Evolutionary conservation across 1,140 invertebrate genomes (phyloP).

Genomic region (Antheraea mylitta): DNA sequence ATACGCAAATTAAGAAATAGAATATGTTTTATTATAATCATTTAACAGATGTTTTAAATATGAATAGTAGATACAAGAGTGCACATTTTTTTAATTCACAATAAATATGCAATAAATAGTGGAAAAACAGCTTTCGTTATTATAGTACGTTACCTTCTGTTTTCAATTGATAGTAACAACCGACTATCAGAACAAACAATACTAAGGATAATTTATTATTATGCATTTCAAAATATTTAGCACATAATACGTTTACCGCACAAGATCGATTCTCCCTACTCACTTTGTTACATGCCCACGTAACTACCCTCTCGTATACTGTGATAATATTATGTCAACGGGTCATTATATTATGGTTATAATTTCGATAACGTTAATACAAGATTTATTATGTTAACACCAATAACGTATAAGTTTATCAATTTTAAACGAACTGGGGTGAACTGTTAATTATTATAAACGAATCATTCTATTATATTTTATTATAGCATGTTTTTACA

Average conservation of each 20-base stretch:
- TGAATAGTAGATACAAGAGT: too few species aligned
- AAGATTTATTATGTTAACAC: neutral
- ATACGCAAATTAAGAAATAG: too few species aligned
- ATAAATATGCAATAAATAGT: too few species aligned
- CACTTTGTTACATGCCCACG: neutral
- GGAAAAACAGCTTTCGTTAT: neutral
- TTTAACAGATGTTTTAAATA: too few species aligned
- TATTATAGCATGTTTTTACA: too few species aligned
- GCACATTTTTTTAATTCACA: too few species aligned
- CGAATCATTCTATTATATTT: too few species aligned
- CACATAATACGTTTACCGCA: neutral
- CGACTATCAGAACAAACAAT: neutral
- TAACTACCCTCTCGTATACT: constrained; percentile 6
- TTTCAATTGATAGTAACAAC: neutral
- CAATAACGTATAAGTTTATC: neutral
- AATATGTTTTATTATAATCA: too few species aligned
- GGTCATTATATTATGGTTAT: neutral
- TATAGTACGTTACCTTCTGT: neutral
- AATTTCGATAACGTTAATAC: neutral
- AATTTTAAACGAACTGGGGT: neutral
- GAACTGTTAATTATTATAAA: neutral
- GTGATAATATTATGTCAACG: neutral
- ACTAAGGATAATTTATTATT: neutral
- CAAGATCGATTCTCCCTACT: neutral
- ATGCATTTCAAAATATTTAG: neutral